These are phyloP conservation scores for Eristalis arbustorum DNA, from an alignment of 2,888 invertebrate genomes.

Conservation along the genomic window DNA sequence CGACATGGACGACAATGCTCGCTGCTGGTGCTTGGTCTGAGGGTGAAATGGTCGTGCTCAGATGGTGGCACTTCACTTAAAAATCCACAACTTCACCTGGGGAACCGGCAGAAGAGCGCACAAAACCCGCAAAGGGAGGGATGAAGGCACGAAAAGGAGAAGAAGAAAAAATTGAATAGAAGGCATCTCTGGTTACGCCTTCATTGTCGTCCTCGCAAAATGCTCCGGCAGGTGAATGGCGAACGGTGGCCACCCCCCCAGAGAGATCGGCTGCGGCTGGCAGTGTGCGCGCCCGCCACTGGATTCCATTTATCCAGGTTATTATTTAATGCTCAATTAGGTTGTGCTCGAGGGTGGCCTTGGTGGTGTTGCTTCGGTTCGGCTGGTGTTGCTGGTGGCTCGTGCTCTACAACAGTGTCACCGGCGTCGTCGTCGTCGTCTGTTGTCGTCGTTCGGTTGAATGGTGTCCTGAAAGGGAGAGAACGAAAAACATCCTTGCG, in stretches of 20 bases:
- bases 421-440: not conserved
- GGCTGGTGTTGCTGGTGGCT: not conserved
- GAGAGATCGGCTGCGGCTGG: conserved; percentile 35
- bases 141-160: not conserved
- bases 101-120: conserved; percentile 1
- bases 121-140: not conserved
- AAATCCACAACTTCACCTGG: conserved; percentile 65
- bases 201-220: conserved; percentile 41
- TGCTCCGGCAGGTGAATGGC: not conserved
- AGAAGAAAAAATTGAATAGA: conserved; percentile 15
- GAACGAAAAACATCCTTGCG: conserved; percentile 69
- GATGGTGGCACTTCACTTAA: conserved; percentile 60
- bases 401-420: conserved; percentile 3
- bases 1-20: not conserved
- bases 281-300: conserved; percentile 38
- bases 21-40: not conserved
- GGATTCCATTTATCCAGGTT: conserved; percentile 70
- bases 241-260: conserved; percentile 16
- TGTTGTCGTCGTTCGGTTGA: conserved; percentile 25
- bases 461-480: conserved; percentile 63
- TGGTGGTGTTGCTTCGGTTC: not conserved
- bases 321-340: conserved; percentile 71
- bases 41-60: conserved; percentile 40
- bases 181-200: conserved; percentile 27
- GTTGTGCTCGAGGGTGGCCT: conserved; percentile 56